Percentiles rank a stretch among this genome's conserved stretches.
These are phyloP conservation scores for Pseudolaguvia tuberculata DNA, from an alignment of 2,113 vertebrate species.

Conservation along the genomic window DNA sequence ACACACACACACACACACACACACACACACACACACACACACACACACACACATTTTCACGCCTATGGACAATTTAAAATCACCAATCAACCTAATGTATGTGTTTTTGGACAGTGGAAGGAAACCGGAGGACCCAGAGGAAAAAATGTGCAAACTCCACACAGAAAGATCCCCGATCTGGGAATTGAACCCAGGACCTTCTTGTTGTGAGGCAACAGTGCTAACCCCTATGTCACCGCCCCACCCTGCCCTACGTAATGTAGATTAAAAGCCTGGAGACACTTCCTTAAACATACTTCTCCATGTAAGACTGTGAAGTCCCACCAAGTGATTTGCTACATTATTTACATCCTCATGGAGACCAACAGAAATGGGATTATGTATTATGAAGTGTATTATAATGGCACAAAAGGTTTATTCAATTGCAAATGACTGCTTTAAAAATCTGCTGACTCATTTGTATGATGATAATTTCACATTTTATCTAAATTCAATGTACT, in stretches of 20 bases:
- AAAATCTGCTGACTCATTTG: slow-evolving; percentile 57
- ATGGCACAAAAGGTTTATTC: slow-evolving; percentile 59
- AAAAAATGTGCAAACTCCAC: too few species aligned
- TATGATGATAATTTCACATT: slow-evolving; percentile 48
- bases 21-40: too few species aligned
- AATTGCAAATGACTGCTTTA: slow-evolving; percentile 29
- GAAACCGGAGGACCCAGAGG: too few species aligned
- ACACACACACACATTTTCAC: too few species aligned
- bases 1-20: too few species aligned
- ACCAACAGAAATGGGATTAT: slow-evolving; percentile 56
- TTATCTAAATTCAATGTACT: not conserved
- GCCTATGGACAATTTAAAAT: too few species aligned
- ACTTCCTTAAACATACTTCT: not conserved
- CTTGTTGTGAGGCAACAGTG: too few species aligned
- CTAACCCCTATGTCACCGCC: too few species aligned
- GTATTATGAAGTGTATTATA: slow-evolving; percentile 65
- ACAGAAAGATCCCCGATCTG: too few species aligned
- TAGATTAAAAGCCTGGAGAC: not conserved
- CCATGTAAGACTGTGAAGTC: not conserved
- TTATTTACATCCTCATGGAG: slow-evolving; percentile 23
- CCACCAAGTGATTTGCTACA: slow-evolving; percentile 13
- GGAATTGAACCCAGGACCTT: too few species aligned
- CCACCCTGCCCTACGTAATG: not conserved
- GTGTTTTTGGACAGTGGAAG: too few species aligned
- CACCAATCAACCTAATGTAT: too few species aligned